These are phyloP conservation scores for Mobula hypostoma DNA, from an alignment of 2,113 vertebrate species.

Conservation along the genomic window DNA sequence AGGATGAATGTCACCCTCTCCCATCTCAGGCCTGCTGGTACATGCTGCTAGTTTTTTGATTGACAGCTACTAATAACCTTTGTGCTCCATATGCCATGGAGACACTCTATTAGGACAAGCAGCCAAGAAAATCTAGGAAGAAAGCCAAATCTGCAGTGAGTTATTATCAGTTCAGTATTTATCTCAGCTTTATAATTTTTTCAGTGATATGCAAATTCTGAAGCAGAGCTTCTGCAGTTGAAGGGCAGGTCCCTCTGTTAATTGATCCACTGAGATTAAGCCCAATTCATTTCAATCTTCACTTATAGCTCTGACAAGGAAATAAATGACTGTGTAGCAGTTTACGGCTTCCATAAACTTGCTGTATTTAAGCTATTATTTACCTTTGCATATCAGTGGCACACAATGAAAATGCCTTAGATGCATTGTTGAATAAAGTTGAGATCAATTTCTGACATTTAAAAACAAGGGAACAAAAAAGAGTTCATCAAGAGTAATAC, in stretches of 20 bases:
- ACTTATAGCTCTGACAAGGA: conserved; percentile 64
- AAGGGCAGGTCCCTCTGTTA: conserved; percentile 84
- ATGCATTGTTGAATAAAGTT: not conserved
- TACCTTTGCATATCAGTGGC: conserved; percentile 49
- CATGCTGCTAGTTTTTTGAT: conserved; percentile 67
- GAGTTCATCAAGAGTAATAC: not conserved
- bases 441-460: not conserved
- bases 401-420: not conserved
- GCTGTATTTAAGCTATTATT: conserved; percentile 43
- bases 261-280: conserved; percentile 87
- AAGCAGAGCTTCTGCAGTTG: conserved; percentile 72
- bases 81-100: conserved; percentile 76
- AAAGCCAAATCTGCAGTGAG: conserved; percentile 82
- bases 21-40: conserved; percentile 59
- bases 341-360: conserved; percentile 63
- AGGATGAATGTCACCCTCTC: conserved; percentile 72
- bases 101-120: conserved; percentile 81
- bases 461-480: not conserved
- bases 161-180: conserved; percentile 81
- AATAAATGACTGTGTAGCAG: conserved; percentile 64
- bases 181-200: conserved; percentile 75
- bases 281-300: conserved; percentile 61
- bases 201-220: conserved; percentile 83
- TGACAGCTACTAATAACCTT: conserved; percentile 88
- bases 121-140: conserved; percentile 81